Evolutionary conservation across 2,113 vertebrate species (phyloP).

Genomic region (Benthochromis sp.): DNA sequence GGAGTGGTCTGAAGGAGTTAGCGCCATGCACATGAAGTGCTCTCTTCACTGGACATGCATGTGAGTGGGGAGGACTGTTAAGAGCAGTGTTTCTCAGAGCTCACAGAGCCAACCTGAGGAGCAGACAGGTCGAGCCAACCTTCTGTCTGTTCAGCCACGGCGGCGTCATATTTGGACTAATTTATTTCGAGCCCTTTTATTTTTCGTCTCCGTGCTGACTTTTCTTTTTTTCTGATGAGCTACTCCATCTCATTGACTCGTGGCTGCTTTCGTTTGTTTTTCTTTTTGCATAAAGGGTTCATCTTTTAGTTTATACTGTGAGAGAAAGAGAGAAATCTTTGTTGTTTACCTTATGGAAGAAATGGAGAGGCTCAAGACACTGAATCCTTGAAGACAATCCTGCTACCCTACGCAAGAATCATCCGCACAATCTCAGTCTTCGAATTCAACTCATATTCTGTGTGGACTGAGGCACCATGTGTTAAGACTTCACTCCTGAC

Average conservation of each 20-base stretch:
- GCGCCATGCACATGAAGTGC: constrained; percentile 55
- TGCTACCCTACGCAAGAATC: constrained; percentile 31
- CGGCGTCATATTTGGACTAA: background rate
- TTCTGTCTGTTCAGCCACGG: background rate
- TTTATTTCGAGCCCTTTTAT: background rate
- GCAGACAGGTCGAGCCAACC: constrained; percentile 11
- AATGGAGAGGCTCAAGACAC: constrained; percentile 39
- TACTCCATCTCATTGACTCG: background rate
- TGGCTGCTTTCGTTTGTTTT: background rate
- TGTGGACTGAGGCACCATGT: background rate
- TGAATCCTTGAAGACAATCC: constrained; percentile 27
- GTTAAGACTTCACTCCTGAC: background rate
- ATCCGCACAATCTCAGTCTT: background rate
- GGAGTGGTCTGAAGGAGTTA: constrained; percentile 68
- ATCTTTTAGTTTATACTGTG: background rate
- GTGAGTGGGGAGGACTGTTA: constrained; percentile 41
- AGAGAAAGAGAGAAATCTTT: background rate
- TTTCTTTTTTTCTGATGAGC: background rate
- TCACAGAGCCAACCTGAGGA: constrained; percentile 19
- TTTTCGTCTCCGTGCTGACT: background rate
- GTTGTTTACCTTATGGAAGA: constrained; percentile 31
- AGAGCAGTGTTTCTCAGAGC: constrained; percentile 42
- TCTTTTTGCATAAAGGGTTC: background rate
- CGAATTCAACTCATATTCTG: background rate
- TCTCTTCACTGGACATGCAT: constrained; percentile 45